Percentiles rank a stretch among this genome's conserved stretches.
Evolutionary conservation across 2,888 invertebrate species (phyloP).

Genomic region (Megastigmus dorsalis): DNA sequence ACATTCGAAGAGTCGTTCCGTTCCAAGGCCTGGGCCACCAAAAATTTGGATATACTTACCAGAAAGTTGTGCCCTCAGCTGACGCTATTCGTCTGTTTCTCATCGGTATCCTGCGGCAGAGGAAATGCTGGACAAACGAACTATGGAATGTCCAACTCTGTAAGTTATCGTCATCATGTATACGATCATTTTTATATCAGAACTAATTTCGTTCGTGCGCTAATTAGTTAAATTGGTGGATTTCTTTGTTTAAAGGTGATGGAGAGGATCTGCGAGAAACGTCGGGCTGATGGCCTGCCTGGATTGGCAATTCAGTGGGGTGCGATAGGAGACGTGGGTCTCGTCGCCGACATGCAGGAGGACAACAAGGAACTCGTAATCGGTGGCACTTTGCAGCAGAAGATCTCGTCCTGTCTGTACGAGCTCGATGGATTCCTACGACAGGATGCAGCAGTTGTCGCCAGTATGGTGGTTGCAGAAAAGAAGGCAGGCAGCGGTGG

Average conservation of each 20-base stretch:
- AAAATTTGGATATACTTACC: slow-evolving; percentile 76
- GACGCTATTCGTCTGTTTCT: slow-evolving; percentile 80
- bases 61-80: slow-evolving; percentile 75
- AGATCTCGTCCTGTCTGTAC: slow-evolving; percentile 87
- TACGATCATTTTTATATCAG: neutral
- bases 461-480: slow-evolving; percentile 92
- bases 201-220: neutral
- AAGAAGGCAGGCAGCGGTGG: slow-evolving; percentile 81
- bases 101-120: slow-evolving; percentile 80
- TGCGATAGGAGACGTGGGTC: slow-evolving; percentile 82
- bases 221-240: neutral
- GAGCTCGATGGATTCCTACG: slow-evolving; percentile 85
- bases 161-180: slow-evolving; percentile 57
- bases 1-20: slow-evolving; percentile 76
- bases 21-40: slow-evolving; percentile 79
- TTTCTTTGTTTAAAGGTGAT: slow-evolving; percentile 68
- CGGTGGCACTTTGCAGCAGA: slow-evolving; percentile 90
- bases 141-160: slow-evolving; percentile 78
- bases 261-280: slow-evolving; percentile 78
- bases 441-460: slow-evolving; percentile 79
- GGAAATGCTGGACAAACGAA: slow-evolving; percentile 82
- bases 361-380: slow-evolving; percentile 82
- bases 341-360: slow-evolving; percentile 86
- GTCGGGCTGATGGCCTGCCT: slow-evolving; percentile 75
- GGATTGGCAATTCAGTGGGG: slow-evolving; percentile 81